Conservation (phyloP, 2,113 vertebrate genomes). For the Climacteris rufus region DNA sequence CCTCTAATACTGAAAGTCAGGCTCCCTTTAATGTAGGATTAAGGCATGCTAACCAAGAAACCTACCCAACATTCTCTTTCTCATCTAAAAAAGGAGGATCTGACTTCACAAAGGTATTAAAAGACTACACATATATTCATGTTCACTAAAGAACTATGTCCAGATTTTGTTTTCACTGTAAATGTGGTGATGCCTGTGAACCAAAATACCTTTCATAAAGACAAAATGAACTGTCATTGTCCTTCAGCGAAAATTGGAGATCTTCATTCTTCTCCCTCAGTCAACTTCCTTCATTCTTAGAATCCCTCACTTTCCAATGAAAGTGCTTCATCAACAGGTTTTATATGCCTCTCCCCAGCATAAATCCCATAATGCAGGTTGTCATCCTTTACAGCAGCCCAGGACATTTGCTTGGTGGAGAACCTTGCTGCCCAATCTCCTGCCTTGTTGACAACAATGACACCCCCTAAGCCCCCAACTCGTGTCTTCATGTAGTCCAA, state of each 20-base stretch:
- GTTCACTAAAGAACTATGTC: not conserved
- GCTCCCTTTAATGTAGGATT: not conserved
- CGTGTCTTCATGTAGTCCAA: constrained; percentile 86
- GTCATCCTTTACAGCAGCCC: constrained; percentile 82
- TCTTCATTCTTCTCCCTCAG: not conserved
- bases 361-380: constrained; percentile 78
- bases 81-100: not conserved
- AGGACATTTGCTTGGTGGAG: constrained; percentile 83
- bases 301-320: not conserved
- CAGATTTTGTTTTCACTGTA: not conserved
- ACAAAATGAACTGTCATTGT: not conserved
- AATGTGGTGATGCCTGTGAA: not conserved
- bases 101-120: not conserved
- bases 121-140: not conserved
- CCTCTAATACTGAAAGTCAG: not conserved
- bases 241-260: not conserved
- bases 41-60: not conserved
- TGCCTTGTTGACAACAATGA: constrained; percentile 79
- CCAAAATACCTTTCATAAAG: not conserved
- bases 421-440: constrained; percentile 86
- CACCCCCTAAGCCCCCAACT: constrained; percentile 78
- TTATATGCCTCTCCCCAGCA: constrained; percentile 53
- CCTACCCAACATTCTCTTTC: not conserved
- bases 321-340: constrained; percentile 31
- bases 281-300: not conserved